Percentiles rank a stretch among this genome's conserved stretches.
Conservation (phyloP, 2,888 invertebrate species). For the Ommatoiulus sabulosus region DNA sequence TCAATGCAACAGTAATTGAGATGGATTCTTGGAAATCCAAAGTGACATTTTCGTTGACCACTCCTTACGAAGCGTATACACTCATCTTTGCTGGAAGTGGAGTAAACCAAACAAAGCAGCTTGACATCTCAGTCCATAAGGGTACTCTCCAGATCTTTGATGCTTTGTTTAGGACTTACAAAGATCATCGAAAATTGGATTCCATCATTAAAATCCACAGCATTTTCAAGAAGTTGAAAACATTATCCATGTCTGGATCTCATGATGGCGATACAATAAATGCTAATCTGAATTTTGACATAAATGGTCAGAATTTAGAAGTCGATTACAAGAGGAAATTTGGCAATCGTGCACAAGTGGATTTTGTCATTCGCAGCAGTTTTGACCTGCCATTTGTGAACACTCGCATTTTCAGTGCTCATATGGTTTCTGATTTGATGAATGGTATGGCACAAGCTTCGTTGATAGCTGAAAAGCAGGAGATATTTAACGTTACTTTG, state of each 20-base stretch:
- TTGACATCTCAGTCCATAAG: background rate
- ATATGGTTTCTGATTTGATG: background rate
- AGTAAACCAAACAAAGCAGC: background rate
- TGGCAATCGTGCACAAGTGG: background rate
- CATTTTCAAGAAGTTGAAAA: slow-evolving; percentile 37
- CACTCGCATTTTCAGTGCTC: background rate
- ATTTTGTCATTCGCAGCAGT: background rate
- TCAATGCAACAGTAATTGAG: background rate
- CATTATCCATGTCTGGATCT: background rate
- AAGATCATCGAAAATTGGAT: background rate
- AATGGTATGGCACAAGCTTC: background rate
- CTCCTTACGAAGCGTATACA: background rate
- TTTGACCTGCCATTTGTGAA: background rate
- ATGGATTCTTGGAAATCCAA: background rate
- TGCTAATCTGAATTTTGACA: background rate
- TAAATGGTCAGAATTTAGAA: background rate
- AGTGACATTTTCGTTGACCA: background rate
- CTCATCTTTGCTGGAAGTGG: background rate
- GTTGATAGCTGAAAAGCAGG: background rate
- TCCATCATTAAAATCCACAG: background rate
- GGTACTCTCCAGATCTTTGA: background rate
- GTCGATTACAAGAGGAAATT: background rate
- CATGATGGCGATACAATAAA: background rate
- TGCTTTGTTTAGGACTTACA: background rate
- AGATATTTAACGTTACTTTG: background rate